Conservation (phyloP, 2,888 invertebrate species). For the Zygogramma bicolorata region DNA sequence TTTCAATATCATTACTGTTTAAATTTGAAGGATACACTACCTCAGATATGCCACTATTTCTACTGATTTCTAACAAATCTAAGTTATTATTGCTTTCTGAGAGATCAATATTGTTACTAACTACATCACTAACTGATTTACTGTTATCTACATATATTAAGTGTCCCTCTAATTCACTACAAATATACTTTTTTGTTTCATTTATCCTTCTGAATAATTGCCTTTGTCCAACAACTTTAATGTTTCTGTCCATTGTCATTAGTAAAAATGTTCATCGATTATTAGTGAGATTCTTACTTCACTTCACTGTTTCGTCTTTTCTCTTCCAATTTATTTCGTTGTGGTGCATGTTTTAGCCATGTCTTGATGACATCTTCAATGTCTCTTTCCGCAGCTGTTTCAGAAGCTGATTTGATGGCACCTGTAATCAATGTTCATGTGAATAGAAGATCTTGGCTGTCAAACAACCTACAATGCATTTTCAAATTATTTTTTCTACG, state of each 20-base stretch:
- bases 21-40: neutral
- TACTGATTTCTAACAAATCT: neutral
- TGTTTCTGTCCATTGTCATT: neutral
- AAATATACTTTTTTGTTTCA: constrained; percentile 2
- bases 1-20: neutral
- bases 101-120: neutral
- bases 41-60: neutral
- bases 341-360: constrained; percentile 12
- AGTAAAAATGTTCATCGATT: neutral
- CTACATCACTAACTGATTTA: neutral
- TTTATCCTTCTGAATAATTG: constrained; percentile 15
- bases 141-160: neutral
- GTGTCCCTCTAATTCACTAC: neutral
- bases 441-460: neutral
- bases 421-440: neutral
- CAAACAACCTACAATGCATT: neutral
- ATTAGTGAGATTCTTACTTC: neutral
- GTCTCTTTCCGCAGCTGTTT: neutral
- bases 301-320: neutral
- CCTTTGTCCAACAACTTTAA: neutral
- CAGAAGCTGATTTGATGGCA: neutral
- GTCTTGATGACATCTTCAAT: no score
- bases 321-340: neutral
- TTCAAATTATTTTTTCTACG: neutral
- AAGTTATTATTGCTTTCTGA: neutral